These are phyloP conservation scores for Liparis tanakae DNA, from an alignment of 2,797 vertebrate genomes.

Conservation along the genomic window DNA sequence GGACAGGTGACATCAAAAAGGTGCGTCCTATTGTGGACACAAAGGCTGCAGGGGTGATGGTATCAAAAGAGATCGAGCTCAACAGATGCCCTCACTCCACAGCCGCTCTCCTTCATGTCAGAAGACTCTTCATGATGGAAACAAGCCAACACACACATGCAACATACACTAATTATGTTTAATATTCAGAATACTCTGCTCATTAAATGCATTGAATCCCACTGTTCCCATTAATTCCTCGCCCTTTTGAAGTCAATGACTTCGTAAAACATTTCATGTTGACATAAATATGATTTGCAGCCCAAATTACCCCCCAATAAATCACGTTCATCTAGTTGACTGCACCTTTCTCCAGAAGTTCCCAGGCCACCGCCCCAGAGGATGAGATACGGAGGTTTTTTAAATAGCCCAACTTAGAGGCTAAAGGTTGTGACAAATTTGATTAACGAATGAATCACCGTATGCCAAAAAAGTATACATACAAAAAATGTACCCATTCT, in stretches of 20 bases:
- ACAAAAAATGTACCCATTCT: not conserved
- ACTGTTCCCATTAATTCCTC: slow-evolving; percentile 18
- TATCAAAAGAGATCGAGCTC: not conserved
- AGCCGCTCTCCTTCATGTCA: slow-evolving; percentile 37
- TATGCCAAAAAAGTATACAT: not conserved
- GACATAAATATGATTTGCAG: slow-evolving; percentile 41
- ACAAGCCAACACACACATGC: slow-evolving; percentile 16
- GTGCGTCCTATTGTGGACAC: not conserved
- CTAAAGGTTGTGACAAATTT: slow-evolving; percentile 3
- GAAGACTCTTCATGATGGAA: slow-evolving; percentile 20
- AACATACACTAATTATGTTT: slow-evolving; percentile 45
- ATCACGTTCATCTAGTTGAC: slow-evolving; percentile 31
- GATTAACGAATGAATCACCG: slow-evolving; percentile 3
- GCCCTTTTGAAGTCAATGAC: slow-evolving; percentile 32
- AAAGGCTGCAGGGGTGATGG: not conserved
- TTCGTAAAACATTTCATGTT: slow-evolving; percentile 47
- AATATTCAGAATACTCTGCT: slow-evolving; percentile 33
- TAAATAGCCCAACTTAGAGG: not conserved
- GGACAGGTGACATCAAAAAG: slow-evolving; percentile 6
- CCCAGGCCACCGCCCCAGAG: slow-evolving; percentile 42
- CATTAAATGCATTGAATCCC: slow-evolving; percentile 5
- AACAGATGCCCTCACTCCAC: slow-evolving; percentile 29
- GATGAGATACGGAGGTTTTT: slow-evolving; percentile 29
- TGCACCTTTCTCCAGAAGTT: slow-evolving; percentile 41
- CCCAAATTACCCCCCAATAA: slow-evolving; percentile 29